Evolutionary conservation across 1,140 invertebrate species (phyloP).

Genomic region (Dendrolimus kikuchii): DNA sequence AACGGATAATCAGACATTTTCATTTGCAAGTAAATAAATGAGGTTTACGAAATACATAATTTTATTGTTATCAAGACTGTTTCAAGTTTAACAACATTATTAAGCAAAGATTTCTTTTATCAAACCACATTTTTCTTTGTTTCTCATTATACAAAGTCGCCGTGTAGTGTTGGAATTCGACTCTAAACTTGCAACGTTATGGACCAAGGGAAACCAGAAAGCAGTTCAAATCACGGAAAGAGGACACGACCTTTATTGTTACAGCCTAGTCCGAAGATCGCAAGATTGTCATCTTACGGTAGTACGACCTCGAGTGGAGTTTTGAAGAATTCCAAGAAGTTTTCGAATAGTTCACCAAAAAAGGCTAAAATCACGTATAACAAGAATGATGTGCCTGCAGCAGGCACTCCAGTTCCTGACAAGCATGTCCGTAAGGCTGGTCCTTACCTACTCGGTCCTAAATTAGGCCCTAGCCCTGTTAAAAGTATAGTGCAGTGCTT

Average conservation of each 20-base stretch:
- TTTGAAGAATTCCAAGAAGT: conserved; percentile 46
- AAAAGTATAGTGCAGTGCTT: conserved; percentile 87
- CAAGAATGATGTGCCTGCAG: conserved; percentile 47
- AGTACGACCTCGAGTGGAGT: conserved; percentile 40
- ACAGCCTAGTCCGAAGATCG: conserved; percentile 55
- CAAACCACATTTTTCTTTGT: neutral
- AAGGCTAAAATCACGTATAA: conserved; percentile 44
- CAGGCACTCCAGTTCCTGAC: conserved; percentile 61
- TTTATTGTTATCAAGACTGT: neutral
- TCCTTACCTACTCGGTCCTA: conserved; percentile 81
- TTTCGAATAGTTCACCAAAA: conserved; percentile 28
- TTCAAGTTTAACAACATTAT: neutral
- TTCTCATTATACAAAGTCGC: neutral
- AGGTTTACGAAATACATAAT: conserved; percentile 1
- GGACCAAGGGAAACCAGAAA: conserved; percentile 56
- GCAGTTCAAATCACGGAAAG: conserved; percentile 55
- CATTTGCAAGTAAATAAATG: conserved; percentile 27
- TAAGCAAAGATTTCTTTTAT: too few species aligned
- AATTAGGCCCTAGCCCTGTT: conserved; percentile 83
- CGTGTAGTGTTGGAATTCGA: neutral
- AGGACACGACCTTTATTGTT: conserved; percentile 61
- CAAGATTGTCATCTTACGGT: conserved; percentile 42
- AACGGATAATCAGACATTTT: conserved; percentile 23
- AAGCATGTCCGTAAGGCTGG: conserved; percentile 75
- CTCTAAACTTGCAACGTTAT: conserved; percentile 29